Conservation (phyloP, 2,797 vertebrate species). For the Halcyon leucocephala region DNA sequence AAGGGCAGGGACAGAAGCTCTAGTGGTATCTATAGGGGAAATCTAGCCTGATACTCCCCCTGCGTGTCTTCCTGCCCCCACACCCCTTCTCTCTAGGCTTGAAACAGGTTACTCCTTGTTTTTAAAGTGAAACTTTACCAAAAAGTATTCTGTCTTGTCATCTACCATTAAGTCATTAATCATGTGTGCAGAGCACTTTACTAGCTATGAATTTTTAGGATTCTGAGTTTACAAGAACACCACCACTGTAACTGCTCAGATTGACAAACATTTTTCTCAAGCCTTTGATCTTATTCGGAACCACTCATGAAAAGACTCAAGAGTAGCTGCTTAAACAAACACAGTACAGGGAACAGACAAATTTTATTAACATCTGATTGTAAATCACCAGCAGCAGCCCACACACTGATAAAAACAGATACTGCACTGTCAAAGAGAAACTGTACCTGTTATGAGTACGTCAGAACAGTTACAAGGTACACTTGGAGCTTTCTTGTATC, state of each 20-base stretch:
- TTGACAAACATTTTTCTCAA: conserved; percentile 60
- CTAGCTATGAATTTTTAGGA: conserved; percentile 71
- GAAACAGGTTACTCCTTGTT: conserved; percentile 77
- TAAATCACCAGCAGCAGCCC: conserved; percentile 56
- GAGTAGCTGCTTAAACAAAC: conserved; percentile 73
- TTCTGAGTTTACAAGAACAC: conserved; percentile 57
- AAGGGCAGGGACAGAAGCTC: conserved; percentile 72
- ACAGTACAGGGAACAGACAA: conserved; percentile 27
- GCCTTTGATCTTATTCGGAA: conserved; percentile 74
- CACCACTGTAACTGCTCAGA: conserved; percentile 23
- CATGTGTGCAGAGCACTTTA: conserved; percentile 65
- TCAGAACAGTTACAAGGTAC: neutral
- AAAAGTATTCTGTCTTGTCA: conserved; percentile 75
- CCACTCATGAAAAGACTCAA: conserved; percentile 52
- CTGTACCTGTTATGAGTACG: neutral
- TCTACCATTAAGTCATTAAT: conserved; percentile 75
- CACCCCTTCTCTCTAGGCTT: neutral
- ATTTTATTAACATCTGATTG: conserved; percentile 67
- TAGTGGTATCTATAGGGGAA: conserved; percentile 74
- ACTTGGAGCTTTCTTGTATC: neutral
- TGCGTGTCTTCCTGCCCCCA: neutral
- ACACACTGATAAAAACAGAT: conserved; percentile 33
- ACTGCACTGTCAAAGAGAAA: conserved; percentile 21
- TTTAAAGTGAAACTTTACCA: conserved; percentile 76
- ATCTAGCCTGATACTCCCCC: conserved; percentile 69